phyloP scores from a whole-genome alignment of 35 echinoderm and acorn worm genomes.

The Amphiura filiformis region DNA sequence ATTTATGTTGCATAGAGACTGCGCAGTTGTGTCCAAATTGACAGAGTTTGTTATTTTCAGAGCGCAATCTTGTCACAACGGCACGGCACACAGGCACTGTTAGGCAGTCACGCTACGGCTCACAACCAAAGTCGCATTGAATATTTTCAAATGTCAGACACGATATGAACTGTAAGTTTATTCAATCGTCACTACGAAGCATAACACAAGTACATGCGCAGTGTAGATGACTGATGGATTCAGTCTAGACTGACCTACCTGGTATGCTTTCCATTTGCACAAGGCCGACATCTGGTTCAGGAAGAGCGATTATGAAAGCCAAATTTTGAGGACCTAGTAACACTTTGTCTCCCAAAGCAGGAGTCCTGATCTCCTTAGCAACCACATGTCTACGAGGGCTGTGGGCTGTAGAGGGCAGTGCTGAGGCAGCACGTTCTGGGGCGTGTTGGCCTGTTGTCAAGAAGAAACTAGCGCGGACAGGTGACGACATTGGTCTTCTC shows the following conservation, averaged over 20 bases:
- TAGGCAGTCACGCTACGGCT: no score
- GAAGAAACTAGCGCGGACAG: constrained; percentile 66
- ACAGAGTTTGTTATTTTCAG: no score
- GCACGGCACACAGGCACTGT: no score
- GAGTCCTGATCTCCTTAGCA: constrained; percentile 30
- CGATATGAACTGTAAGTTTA: no score
- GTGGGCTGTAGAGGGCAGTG: constrained; percentile 1
- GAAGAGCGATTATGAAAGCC: constrained; percentile 81
- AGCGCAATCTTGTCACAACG: no score
- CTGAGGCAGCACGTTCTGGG: constrained; percentile 31
- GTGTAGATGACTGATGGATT: no score
- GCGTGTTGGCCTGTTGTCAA: constrained; percentile 66
- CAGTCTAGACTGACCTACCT: constrained; percentile 65
- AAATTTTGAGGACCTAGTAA: constrained; percentile 87
- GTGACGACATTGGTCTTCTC: constrained; percentile 80
- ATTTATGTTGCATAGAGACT: no score
- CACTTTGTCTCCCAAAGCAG: constrained; percentile 77
- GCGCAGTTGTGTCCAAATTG: no score
- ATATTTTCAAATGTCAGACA: no score
- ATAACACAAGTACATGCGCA: no score
- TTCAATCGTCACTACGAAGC: no score
- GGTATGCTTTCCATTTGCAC: constrained; percentile 87
- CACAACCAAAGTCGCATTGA: no score
- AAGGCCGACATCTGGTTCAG: constrained; percentile 78
- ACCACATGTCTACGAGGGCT: constrained; percentile 18